These are phyloP conservation scores for Bombus impatiens DNA, from an alignment of 1,140 invertebrate genomes.

Conservation along the genomic window DNA sequence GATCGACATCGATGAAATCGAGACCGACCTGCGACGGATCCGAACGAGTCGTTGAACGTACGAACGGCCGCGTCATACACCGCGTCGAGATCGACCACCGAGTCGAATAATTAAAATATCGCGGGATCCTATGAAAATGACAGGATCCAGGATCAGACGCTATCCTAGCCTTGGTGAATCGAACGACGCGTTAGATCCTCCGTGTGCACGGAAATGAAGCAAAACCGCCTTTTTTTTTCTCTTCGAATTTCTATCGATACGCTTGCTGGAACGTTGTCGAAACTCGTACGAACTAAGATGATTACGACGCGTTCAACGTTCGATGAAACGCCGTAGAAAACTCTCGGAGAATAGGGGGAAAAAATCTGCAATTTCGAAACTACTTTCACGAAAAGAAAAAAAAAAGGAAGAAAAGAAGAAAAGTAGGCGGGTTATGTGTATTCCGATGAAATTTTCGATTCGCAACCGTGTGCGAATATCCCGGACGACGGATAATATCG, in stretches of 20 bases:
- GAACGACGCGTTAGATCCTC: not conserved
- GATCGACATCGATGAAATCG: no score
- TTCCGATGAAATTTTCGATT: no score
- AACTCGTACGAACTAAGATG: not conserved
- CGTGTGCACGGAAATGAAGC: not conserved
- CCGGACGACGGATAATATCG: no score
- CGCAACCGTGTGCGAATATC: no score
- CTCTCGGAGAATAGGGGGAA: accelerated
- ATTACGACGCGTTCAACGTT: not conserved
- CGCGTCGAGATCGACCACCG: no score
- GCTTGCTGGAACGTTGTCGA: not conserved
- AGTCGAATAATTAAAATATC: not conserved
- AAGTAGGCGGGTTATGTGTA: not conserved
- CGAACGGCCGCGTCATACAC: no score
- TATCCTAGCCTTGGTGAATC: not conserved
- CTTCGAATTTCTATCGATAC: no score
- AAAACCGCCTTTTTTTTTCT: not conserved
- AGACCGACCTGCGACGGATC: no score
- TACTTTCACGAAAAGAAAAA: not conserved
- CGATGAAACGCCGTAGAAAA: not conserved
- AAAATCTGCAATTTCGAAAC: not conserved
- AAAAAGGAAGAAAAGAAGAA: not conserved
- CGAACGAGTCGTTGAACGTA: not conserved
- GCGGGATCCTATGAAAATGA: not conserved
- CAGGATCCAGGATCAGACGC: no score